Base-by-base conservation (phyloP, 2,888 invertebrate genomes). In the Campoplex nolae region DNA sequence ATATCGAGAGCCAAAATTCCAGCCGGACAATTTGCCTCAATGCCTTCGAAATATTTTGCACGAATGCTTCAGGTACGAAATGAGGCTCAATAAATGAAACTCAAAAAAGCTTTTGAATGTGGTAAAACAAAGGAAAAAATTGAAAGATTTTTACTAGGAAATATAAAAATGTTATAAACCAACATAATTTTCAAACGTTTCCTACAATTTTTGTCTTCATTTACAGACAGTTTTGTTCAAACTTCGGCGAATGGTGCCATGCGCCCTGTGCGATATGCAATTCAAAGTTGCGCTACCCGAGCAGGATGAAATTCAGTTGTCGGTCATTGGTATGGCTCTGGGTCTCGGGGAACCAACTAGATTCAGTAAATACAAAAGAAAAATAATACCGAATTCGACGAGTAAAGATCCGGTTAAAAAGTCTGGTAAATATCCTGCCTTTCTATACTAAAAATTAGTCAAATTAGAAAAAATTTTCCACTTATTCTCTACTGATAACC, bases 251-350 rank as follows among this genome's bases (percentile, higher is more conserved):
- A 97, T 98, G 96, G 96, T 97, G 87, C 99, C 99, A 0, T 98
- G 98, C 94, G 97, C 98, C 23, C 95, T 99, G 28, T 97, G 97
- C 88, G 96, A 97, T 93, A 95, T 98, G 48, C 96, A 96, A 90
- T 98, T 98, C 94, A 96, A 97, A 87, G 96, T 99, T 1, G 98
- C 98, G 90, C 95, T 99, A 89, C 98, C 98, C 0, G 98, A 99
- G 94, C 97, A 97, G 84, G 97, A 97, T 91, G 97, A 97, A 92
- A 96, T 97, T 88, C 97, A 97, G 91, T 92, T 97, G 38, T 95
- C 96, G 1, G 96, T 97, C 70, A 96, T 96, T 8, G 98, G 98
- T 1, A 97, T 98, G 95, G 98, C 98, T 32, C 96, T 98, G 71
- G 97, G 97, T 0, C 95, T 98, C 0, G 96, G 96, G 9, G 96